phyloP scores from a whole-genome alignment of 2,888 invertebrate species.

The Coenonympha arcania region DNA sequence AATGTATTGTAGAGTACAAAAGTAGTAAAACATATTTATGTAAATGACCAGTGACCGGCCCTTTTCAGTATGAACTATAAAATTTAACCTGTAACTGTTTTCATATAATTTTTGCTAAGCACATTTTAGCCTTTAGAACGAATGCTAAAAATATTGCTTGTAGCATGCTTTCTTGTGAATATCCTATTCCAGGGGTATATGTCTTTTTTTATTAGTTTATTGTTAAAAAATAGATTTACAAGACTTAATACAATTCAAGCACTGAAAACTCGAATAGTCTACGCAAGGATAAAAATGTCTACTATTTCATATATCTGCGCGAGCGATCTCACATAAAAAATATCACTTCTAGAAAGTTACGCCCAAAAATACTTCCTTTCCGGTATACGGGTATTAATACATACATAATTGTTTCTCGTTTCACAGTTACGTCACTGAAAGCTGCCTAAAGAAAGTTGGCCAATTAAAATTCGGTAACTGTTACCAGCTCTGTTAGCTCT shows the following conservation, averaged over 20 bases:
- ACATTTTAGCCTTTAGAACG: too few species aligned
- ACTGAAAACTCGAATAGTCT: too few species aligned
- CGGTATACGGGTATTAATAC: slow-evolving; percentile 63
- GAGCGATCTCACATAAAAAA: slow-evolving; percentile 50
- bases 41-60: slow-evolving; percentile 3
- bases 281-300: too few species aligned
- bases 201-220: too few species aligned
- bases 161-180: too few species aligned
- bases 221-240: too few species aligned
- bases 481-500: slow-evolving; percentile 24
- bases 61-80: neutral
- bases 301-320: too few species aligned
- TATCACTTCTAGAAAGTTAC: slow-evolving; percentile 54
- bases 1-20: neutral
- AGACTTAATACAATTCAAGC: too few species aligned
- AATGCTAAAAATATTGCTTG: too few species aligned
- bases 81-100: neutral
- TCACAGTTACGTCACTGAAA: slow-evolving; percentile 52
- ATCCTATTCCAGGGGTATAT: too few species aligned
- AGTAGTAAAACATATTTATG: neutral
- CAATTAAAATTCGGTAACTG: slow-evolving; percentile 61
- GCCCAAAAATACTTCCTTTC: slow-evolving; percentile 49
- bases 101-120: too few species aligned
- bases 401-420: slow-evolving; percentile 68
- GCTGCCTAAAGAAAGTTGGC: slow-evolving; percentile 59